Conservation (phyloP, 2,888 invertebrate genomes). For the Drosophila lacicola region DNA sequence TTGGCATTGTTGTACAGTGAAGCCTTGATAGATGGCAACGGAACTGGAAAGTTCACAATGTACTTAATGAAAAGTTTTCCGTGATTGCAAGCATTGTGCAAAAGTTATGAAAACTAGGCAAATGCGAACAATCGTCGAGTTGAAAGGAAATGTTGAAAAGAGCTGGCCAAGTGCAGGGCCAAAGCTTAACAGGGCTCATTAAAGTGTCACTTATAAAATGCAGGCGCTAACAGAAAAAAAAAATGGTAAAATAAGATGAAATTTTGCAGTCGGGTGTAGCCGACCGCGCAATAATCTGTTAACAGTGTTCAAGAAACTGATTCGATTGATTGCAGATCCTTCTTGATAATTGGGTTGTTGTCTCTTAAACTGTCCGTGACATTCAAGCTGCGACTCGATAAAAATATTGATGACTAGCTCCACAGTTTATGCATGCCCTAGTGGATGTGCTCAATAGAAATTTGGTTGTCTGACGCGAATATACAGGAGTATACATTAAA, state of each 20-base stretch:
- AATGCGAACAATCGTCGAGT: slow-evolving; percentile 6
- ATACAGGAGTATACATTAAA: too few species aligned
- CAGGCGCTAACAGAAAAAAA: slow-evolving; percentile 7
- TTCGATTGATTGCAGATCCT: too few species aligned
- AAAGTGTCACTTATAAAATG: slow-evolving; percentile 26
- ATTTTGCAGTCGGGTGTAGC: too few species aligned
- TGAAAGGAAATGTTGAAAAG: background rate
- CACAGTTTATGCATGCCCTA: too few species aligned
- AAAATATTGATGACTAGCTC: too few species aligned
- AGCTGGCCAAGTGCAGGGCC: slow-evolving; percentile 1
- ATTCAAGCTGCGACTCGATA: too few species aligned
- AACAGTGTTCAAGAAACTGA: background rate
- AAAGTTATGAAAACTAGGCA: slow-evolving; percentile 4
- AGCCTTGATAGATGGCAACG: background rate
- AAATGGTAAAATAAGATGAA: background rate
- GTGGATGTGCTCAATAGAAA: too few species aligned
- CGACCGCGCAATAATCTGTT: background rate
- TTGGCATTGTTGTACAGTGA: slow-evolving; percentile 13
- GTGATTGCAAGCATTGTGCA: slow-evolving; percentile 8
- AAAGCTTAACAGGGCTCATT: slow-evolving; percentile 13
- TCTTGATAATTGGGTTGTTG: too few species aligned
- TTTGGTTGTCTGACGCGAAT: too few species aligned
- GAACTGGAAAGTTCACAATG: background rate
- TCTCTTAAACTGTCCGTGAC: too few species aligned
- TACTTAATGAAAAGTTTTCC: background rate